These are phyloP conservation scores for Coptodon bakossiorum DNA, from an alignment of 2,113 vertebrate genomes.

Conservation along the genomic window DNA sequence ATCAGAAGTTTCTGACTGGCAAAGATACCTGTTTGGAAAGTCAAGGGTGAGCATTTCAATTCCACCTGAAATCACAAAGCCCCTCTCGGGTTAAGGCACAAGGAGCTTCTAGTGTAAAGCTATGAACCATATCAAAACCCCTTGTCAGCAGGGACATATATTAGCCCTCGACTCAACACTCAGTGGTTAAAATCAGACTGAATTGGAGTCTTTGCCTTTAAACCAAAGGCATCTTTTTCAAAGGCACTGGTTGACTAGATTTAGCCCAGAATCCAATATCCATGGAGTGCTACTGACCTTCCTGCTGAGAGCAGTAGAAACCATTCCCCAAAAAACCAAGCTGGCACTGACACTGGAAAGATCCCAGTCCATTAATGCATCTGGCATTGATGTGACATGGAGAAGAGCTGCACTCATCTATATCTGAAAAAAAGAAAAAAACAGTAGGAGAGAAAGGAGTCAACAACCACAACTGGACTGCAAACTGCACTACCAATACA, in stretches of 20 bases:
- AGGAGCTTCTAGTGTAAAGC: background rate
- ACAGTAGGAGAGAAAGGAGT: background rate
- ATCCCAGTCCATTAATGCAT: conserved; percentile 78
- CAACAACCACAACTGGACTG: background rate
- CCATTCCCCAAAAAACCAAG: conserved; percentile 79
- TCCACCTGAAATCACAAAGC: background rate
- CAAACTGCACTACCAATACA: background rate
- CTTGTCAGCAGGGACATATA: background rate
- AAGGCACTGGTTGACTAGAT: background rate
- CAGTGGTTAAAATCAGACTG: background rate
- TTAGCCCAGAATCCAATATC: background rate
- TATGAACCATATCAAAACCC: background rate
- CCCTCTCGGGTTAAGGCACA: background rate
- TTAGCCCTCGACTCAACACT: background rate
- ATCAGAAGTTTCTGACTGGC: background rate
- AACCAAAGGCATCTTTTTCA: background rate
- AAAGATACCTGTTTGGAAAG: background rate
- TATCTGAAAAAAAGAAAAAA: conserved; percentile 44
- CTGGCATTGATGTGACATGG: conserved; percentile 76
- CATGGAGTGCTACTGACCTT: conserved; percentile 63
- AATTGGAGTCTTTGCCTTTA: background rate
- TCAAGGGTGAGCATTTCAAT: background rate
- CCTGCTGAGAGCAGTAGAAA: conserved; percentile 71
- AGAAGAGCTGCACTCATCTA: conserved; percentile 78
- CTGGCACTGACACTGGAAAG: conserved; percentile 83